phyloP scores from a whole-genome alignment of 2,113 vertebrate species.

The Gila orcuttii region DNA sequence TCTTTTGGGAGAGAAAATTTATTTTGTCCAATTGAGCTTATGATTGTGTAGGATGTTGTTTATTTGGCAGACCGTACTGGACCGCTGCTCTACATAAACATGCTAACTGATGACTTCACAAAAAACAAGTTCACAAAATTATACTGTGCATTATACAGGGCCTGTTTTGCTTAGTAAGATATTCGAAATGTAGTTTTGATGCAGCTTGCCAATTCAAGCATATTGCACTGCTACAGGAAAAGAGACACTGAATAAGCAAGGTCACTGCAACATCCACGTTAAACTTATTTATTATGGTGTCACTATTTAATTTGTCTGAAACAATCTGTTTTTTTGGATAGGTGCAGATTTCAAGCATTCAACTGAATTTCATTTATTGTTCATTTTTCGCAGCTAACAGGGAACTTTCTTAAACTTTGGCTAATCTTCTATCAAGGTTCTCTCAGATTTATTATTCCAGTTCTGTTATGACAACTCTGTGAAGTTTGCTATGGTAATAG shows the following conservation, averaged over 20 bases:
- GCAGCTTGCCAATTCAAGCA: constrained; percentile 21
- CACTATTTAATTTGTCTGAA: background rate
- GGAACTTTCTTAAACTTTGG: no score
- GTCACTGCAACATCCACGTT: background rate
- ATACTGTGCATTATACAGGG: background rate
- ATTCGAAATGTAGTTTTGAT: background rate
- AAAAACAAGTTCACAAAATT: constrained; percentile 21
- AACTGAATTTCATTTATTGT: background rate
- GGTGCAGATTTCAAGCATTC: background rate
- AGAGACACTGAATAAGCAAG: constrained; percentile 24
- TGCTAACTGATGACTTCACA: constrained; percentile 33
- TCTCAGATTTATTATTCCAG: no score
- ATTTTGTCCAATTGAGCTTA: background rate
- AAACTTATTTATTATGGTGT: background rate
- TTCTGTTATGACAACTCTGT: no score
- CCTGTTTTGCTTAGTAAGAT: constrained; percentile 19
- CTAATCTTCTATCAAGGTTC: no score
- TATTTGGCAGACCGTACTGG: background rate
- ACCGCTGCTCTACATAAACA: constrained; percentile 10
- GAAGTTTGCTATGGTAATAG: no score
- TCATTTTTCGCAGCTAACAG: no score
- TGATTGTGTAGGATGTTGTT: constrained; percentile 24
- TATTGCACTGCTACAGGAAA: background rate
- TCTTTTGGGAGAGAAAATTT: background rate
- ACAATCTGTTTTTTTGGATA: constrained; percentile 10